A percentile compares a stretch with the other conserved stretches of the same genome.
Conservation (phyloP, 2,113 vertebrate genomes). For the Odontophorus gujanensis region DNA sequence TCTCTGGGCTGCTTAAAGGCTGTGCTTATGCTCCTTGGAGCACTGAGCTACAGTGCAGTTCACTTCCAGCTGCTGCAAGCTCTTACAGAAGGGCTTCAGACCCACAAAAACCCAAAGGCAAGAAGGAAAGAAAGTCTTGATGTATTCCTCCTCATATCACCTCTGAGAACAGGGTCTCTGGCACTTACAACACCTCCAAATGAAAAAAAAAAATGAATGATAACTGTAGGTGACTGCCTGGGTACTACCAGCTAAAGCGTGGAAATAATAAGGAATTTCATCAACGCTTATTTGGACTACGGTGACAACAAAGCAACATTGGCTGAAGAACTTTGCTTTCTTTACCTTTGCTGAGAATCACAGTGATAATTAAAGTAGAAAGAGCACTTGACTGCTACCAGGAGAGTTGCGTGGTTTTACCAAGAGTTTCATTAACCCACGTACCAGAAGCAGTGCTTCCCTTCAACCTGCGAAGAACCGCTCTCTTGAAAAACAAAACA, state of each 20-base stretch:
- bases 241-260: not conserved
- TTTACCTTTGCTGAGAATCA: not conserved
- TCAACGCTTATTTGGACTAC: not conserved
- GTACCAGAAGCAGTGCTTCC: not conserved
- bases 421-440: not conserved
- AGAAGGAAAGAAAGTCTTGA: not conserved
- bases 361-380: not conserved
- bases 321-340: not conserved
- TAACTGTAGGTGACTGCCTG: not conserved
- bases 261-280: not conserved
- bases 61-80: not conserved
- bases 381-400: not conserved
- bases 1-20: not conserved
- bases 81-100: not conserved
- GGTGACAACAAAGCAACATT: not conserved
- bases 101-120: not conserved
- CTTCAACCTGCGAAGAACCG: rapidly evolving
- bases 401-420: not conserved
- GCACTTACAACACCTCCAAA: not conserved
- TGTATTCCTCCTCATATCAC: not conserved
- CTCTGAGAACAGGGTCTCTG: not conserved
- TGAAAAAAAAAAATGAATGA: not conserved
- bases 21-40: not conserved
- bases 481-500: not conserved
- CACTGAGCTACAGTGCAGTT: not conserved